A percentile compares a stretch with the other conserved stretches of the same genome.
Conservation (phyloP, 2,797 vertebrate genomes). For the Rhinatrema bivittatum region DNA sequence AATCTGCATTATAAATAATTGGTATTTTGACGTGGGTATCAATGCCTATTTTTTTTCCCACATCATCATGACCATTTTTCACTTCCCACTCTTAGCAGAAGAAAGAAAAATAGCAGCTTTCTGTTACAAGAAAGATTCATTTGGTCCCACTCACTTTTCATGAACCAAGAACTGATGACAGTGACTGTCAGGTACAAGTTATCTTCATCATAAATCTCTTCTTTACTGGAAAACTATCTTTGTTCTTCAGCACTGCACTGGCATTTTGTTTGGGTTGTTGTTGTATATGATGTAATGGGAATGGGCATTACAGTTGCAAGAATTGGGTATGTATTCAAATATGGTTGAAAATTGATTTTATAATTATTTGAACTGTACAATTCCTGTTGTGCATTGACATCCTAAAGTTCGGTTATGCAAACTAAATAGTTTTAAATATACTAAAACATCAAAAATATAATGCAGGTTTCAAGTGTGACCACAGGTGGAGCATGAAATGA, state of each 20-base stretch:
- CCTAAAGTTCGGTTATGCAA: too few relatives aligned
- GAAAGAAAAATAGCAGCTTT: constrained; percentile 39
- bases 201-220: constrained; percentile 44
- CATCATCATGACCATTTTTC: constrained; percentile 38
- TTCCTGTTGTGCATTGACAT: too few relatives aligned
- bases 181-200: constrained; percentile 45
- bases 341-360: constrained; percentile 16
- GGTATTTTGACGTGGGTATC: too few relatives aligned
- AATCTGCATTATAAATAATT: too few relatives aligned
- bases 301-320: constrained; percentile 31
- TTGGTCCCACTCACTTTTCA: constrained; percentile 46
- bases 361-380: constrained; percentile 22
- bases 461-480: too few relatives aligned
- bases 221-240: constrained; percentile 44
- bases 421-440: too few relatives aligned
- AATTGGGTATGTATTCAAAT: constrained; percentile 27
- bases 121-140: constrained; percentile 37
- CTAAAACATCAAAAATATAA: too few relatives aligned
- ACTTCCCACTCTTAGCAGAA: constrained; percentile 36
- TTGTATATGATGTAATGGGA: constrained; percentile 52
- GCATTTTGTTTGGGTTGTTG: constrained; percentile 37
- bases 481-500: too few relatives aligned
- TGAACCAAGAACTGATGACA: constrained; percentile 46
- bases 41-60: constrained; percentile 15
- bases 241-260: constrained; percentile 33